phyloP scores from a whole-genome alignment of 2,113 vertebrate genomes.

The Triplophysa tibetana region DNA sequence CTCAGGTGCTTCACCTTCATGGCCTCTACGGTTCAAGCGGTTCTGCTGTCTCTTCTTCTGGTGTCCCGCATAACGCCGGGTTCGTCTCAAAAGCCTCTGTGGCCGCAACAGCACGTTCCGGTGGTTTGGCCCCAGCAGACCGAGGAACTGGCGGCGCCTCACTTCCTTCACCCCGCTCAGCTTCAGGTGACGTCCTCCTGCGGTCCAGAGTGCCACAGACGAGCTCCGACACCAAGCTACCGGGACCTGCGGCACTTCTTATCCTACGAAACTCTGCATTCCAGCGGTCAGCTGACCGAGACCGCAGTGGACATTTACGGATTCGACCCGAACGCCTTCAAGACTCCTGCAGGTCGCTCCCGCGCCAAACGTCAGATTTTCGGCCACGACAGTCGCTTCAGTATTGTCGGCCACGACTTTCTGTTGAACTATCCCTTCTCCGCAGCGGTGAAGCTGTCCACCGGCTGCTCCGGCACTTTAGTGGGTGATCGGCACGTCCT shows the following conservation, averaged over 20 bases:
- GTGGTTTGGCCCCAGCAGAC: constrained; percentile 86
- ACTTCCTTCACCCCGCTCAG: constrained; percentile 81
- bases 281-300: constrained; percentile 85
- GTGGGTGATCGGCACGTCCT: constrained; percentile 93
- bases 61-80: constrained; percentile 69
- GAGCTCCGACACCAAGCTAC: constrained; percentile 78
- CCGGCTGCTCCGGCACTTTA: constrained; percentile 90
- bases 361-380: constrained; percentile 92
- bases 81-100: constrained; percentile 74
- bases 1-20: constrained; percentile 58
- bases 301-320: constrained; percentile 88
- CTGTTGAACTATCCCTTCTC: constrained; percentile 93
- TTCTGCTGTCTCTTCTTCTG: constrained; percentile 68
- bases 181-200: constrained; percentile 85
- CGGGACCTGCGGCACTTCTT: constrained; percentile 83
- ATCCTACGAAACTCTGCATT: constrained; percentile 90
- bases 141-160: constrained; percentile 74
- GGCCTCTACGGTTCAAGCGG: constrained; percentile 20
- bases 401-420: constrained; percentile 89
- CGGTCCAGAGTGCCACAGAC: constrained; percentile 88
- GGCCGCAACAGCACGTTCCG: constrained; percentile 87
- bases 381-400: constrained; percentile 91
- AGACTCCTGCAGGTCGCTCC: constrained; percentile 58
- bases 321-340: constrained; percentile 56
- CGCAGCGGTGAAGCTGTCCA: constrained; percentile 92